Conservation (phyloP, 2,113 vertebrate genomes). For the Anseranas semipalmata region DNA sequence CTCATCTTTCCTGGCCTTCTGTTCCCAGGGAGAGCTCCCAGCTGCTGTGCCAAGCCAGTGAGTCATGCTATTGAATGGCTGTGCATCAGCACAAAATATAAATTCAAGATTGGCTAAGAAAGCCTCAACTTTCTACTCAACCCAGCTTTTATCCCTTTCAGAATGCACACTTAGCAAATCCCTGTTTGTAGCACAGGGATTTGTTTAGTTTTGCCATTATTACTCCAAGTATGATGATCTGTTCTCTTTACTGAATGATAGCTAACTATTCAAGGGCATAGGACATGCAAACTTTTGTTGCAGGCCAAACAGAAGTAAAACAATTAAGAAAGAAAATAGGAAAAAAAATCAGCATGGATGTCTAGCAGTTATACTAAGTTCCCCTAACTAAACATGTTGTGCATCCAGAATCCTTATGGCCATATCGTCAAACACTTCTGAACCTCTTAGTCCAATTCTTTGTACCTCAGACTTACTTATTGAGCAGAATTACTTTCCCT, state of each 20-base stretch:
- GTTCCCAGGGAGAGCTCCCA: background rate
- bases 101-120: background rate
- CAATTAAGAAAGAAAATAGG: background rate
- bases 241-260: background rate
- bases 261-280: background rate
- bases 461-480: background rate
- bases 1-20: background rate
- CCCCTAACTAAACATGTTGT: background rate
- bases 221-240: background rate
- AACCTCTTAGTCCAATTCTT: background rate
- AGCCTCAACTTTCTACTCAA: background rate
- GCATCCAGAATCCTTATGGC: background rate
- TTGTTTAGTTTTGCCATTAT: background rate
- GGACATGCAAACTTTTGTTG: background rate
- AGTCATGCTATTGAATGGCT: background rate
- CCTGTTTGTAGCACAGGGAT: background rate
- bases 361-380: background rate
- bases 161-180: background rate
- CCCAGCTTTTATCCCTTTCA: background rate
- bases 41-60: background rate
- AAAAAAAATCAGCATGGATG: background rate
- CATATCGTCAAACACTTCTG: background rate
- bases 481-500: background rate
- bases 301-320: background rate
- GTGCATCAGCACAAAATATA: background rate